Base-by-base conservation (phyloP, 30 jellyfish, hydroid and myxozoan species). In the Hydractinia echinata region DNA sequence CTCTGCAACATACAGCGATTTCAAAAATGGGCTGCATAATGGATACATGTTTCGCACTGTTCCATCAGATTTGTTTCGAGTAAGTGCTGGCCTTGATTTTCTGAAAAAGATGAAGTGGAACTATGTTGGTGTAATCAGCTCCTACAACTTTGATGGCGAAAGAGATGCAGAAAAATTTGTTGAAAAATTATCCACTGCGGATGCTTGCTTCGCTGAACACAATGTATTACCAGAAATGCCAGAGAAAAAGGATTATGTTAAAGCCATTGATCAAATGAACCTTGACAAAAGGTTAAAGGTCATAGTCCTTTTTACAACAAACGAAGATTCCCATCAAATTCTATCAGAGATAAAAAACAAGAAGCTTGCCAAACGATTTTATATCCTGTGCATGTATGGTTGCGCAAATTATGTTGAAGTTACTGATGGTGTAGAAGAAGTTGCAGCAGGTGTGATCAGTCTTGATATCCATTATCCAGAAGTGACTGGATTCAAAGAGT, bases 91-190 rank as follows among this genome's bases (percentile, higher is more conserved):
- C 62, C 66, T 93, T 51, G 95, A 81, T 51, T 64, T 93, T 53
- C 5, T 88, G 61, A 67, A 50, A 61, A 49, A 69, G 76, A 66
- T 93, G 16, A 72, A 79, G 7, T 93, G 99, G 99, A 87, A 87
- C 30, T 93, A 78, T 83, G 79, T 93, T 18, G 84, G 92, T 15
- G 92, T 93, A 4, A 69, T 93, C 9, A 86, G 96, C 58, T 93
- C 99, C 48, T 81, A 93, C 61, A 95, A 85, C 10, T 76, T 85
- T 54, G 83, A 93, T 60, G 99, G 99, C 5, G 95, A 93, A 77
- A 66, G 76, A 62, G 79, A 67, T 58, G 96, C 96, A 11, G 79
- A 84, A 48, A 18, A n/a, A 13, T 84, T 93, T 67, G 53, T 83
- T 4, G 64, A 84, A 60, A 84, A 84, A 70, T 55, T 77, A 18